Evolutionary conservation across 2,113 vertebrate species (phyloP).

Genomic region (Hassar affinis): DNA sequence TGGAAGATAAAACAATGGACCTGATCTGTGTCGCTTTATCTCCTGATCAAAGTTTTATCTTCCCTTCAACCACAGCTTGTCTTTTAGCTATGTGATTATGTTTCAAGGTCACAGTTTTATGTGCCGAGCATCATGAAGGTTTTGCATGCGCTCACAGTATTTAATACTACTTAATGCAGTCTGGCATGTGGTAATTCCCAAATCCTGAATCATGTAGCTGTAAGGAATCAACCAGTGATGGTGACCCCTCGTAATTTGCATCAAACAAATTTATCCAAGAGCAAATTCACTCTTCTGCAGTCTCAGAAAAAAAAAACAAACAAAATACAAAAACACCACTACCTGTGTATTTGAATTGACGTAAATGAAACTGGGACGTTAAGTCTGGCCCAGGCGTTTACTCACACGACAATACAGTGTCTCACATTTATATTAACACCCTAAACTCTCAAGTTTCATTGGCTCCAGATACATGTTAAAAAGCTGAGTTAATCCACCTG

Average conservation of each 20-base stretch:
- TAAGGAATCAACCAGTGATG: background rate
- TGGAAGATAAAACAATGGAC: background rate
- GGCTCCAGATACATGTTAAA: background rate
- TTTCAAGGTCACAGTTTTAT: background rate
- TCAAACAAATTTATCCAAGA: slow-evolving; percentile 12
- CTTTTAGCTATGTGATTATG: background rate
- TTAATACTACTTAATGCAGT: background rate
- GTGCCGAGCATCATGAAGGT: background rate
- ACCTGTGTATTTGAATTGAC: slow-evolving; percentile 13
- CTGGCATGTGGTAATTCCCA: background rate
- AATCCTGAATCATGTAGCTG: background rate
- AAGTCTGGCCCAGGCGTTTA: too few species aligned
- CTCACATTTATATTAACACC: background rate
- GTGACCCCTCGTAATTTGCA: background rate
- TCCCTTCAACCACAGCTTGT: background rate
- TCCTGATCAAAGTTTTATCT: background rate
- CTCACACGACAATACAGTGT: background rate
- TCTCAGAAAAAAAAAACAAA: background rate
- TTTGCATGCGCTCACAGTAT: background rate
- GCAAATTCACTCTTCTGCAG: background rate
- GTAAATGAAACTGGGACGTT: background rate
- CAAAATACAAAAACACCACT: background rate
- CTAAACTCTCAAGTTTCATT: background rate
- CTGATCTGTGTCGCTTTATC: background rate
- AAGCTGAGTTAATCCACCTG: background rate